Conservation (phyloP, 1,140 invertebrate species). For the Hesperophylax magnus region DNA sequence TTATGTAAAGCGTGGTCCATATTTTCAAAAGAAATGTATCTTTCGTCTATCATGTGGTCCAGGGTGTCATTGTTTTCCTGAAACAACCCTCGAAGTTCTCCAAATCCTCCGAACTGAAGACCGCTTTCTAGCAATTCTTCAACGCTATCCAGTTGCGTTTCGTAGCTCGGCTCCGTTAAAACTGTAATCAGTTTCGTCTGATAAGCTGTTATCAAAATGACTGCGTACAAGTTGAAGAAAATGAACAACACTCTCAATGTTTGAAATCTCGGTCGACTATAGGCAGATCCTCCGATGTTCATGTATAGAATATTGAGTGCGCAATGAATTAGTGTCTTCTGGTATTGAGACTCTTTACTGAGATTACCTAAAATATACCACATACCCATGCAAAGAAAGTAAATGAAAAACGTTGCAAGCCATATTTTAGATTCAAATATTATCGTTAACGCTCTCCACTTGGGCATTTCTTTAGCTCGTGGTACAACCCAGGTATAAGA, state of each 20-base stretch:
- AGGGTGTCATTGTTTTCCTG: conserved; percentile 64
- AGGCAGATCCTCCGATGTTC: conserved; percentile 64
- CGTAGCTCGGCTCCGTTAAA: conserved; percentile 67
- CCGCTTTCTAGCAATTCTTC: conserved; percentile 65
- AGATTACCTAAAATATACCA: conserved; percentile 66
- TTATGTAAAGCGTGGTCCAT: conserved; percentile 63
- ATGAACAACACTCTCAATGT: conserved; percentile 69
- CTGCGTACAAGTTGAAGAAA: conserved; percentile 67
- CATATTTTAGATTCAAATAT: conserved; percentile 68
- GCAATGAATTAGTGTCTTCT: conserved; percentile 63
- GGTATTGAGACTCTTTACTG: conserved; percentile 63
- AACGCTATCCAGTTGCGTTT: conserved; percentile 68
- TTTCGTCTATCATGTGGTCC: conserved; percentile 64
- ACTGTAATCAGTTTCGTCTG: conserved; percentile 71
- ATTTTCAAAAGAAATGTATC: conserved; percentile 63
- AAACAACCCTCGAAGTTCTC: conserved; percentile 70
- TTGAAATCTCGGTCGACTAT: conserved; percentile 64
- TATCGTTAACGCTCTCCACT: conserved; percentile 66
- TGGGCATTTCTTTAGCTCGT: conserved; percentile 62
- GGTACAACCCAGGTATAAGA: conserved; percentile 71
- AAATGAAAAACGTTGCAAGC: conserved; percentile 62
- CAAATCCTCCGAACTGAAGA: conserved; percentile 67
- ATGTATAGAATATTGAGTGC: conserved; percentile 67
- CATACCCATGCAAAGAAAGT: conserved; percentile 63
- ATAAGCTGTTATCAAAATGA: conserved; percentile 69